Evolutionary conservation across 64 coral and sea anemone species (phyloP), one percentile per base, ranked within the genome.

Genomic region (Anthopleura sola): DNA sequence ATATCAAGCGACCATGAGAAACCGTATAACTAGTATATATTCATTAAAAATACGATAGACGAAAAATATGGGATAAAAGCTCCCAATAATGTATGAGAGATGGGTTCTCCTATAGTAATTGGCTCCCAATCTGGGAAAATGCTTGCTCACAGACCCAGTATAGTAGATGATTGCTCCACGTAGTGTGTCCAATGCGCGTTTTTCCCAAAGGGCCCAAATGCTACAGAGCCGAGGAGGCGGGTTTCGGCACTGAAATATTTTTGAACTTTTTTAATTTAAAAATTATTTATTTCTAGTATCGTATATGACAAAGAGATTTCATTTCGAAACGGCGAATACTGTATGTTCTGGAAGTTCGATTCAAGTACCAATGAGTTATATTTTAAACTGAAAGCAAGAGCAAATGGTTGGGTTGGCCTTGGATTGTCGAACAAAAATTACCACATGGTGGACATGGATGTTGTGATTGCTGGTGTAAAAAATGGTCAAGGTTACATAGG

Each of bases 331-430:
- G 75, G 75, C 29, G 33, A 23, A 33, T 77, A 39, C 13, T 13
- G 18, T 21, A 10, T 77, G 31, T 77, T 40, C 31, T 77, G 75
- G 75, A 77, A 77, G 75, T 37, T 37, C 31, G 75, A 77, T 37
- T 77, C 75, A 36, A 34, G 4, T 13, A 37, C 31, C 3, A 77
- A 39, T 19, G 75, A 77, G 29, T 7, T 77, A 17, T 37, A 38
- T 19, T 77, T 77, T 37, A 77, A 34, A 19, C 1, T 77, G 6
- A 77, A 17, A 77, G 75, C 37, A 0, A 77, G 20, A 77, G 75
- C 75, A 5, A 77, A 19, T 37, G 75, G 75, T 77, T 77, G 75
- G 75, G 37, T 77, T 37, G 75, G 75, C 23, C 32, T 77, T 37
- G 75, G 75, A 23, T 37, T 77, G 5, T 77, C 75, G 10, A 40